Base-by-base conservation (phyloP, 2,888 invertebrate species). In the Diplolepis rosae region DNA sequence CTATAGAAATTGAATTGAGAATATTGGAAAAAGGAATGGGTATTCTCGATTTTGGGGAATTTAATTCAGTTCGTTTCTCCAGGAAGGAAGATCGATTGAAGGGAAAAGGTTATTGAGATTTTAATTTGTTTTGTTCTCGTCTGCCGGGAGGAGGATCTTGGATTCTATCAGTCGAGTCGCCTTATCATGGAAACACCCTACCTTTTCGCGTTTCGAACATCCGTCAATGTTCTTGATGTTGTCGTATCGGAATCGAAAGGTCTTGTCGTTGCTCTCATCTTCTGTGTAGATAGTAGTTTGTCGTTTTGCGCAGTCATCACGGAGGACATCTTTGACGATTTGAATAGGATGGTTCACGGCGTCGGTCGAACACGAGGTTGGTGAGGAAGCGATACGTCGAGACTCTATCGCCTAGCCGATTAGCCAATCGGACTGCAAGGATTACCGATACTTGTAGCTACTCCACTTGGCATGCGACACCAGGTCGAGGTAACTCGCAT, bases 261-360 rank as follows among this genome's bases (percentile, higher is more conserved):
- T 13, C 24, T n/a, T 39, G 24, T n/a, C 61, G 61, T 61, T 39
- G 24, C 39, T 61, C 39, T 61, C 27, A 24, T 24, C 39, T 61
- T 61, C 61, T 39, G 27, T 61, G 50, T 7, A 15, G 7, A 3
- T 56, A 35, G 39, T 39, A 15, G 27, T 61, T n/a, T 61, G 39
- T 61, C 61, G 39, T 61, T 61, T 42, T 24, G 39, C 61, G 61
- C 61, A 61, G 39, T 27, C 39, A 39, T 61, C 7, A 39, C 24
- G 61, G 39, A 61, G 39, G 39, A 61, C 27, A 61, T 61, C 39
- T 61, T 61, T 61, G 61, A 61, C 61, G 35, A 39, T 39, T 61
- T 24, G 61, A 61, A 61, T 61, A 39, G 24, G 35, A 61, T 22
- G 18, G 9, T 18, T 45, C 45, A 18, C 18, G 7, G 45, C 18